phyloP scores from a whole-genome alignment of 2,113 vertebrate genomes.

The Saccopteryx bilineata region DNA sequence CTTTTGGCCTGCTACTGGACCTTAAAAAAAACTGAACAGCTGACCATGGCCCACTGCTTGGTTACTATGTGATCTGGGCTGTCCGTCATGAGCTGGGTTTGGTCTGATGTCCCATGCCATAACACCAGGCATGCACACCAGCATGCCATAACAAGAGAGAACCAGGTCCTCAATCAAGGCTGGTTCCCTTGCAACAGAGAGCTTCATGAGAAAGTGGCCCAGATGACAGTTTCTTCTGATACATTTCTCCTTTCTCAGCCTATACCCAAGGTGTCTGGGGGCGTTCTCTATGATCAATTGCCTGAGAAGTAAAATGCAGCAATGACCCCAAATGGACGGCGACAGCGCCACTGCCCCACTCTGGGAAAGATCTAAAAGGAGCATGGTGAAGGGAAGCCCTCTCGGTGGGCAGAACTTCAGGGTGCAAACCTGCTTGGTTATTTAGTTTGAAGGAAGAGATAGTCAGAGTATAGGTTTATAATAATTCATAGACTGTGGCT shows the following conservation, averaged over 20 bases:
- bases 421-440: neutral
- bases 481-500: neutral
- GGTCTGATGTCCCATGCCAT: rapidly evolving
- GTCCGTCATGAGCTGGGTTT: neutral
- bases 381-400: neutral
- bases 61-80: neutral
- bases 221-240: neutral
- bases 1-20: neutral
- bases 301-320: neutral
- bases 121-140: neutral
- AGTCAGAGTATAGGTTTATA: neutral
- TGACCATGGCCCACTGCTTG: neutral
- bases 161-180: neutral
- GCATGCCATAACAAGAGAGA: neutral
- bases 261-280: no score
- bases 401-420: neutral
- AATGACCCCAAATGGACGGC: no score
- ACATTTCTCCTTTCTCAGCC: neutral
- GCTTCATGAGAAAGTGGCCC: rapidly evolving
- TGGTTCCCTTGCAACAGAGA: no score
- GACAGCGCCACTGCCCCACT: neutral
- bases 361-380: neutral
- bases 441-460: neutral
- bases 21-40: neutral
- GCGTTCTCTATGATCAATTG: neutral